phyloP scores from a whole-genome alignment of 2,797 vertebrate species.

The Myoxocephalus aenaeus region DNA sequence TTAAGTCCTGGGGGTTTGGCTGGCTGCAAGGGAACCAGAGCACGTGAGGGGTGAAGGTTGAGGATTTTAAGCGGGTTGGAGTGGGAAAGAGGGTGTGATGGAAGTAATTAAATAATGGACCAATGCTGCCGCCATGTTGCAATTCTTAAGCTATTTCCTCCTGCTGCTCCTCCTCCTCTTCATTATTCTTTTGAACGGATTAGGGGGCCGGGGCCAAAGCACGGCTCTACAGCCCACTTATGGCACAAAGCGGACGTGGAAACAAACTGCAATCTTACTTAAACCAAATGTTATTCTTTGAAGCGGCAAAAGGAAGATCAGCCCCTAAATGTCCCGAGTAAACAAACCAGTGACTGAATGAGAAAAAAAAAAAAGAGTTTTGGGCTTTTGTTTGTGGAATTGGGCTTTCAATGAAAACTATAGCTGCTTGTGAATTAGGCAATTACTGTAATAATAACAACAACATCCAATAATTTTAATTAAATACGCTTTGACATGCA shows the following conservation, averaged over 20 bases:
- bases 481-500: neutral
- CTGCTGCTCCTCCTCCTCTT: slow-evolving; percentile 68
- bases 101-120: slow-evolving; percentile 78
- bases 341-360: slow-evolving; percentile 13
- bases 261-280: slow-evolving; percentile 49
- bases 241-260: slow-evolving; percentile 46
- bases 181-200: slow-evolving; percentile 66
- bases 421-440: neutral
- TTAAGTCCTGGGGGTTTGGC: slow-evolving; percentile 28
- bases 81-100: slow-evolving; percentile 61
- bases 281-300: slow-evolving; percentile 41
- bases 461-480: neutral
- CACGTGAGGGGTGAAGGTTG: slow-evolving; percentile 39
- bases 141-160: slow-evolving; percentile 67
- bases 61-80: slow-evolving; percentile 52
- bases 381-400: slow-evolving; percentile 5
- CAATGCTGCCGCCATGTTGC: slow-evolving; percentile 50
- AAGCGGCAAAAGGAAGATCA: slow-evolving; percentile 23
- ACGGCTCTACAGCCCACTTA: slow-evolving; percentile 52
- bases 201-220: slow-evolving; percentile 48
- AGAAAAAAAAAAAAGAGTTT: neutral
- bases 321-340: neutral
- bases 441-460: neutral
- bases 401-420: slow-evolving; percentile 9
- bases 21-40: slow-evolving; percentile 9